Evolutionary conservation across 2,888 invertebrate species (phyloP).

Genomic region (Agrilus mali): DNA sequence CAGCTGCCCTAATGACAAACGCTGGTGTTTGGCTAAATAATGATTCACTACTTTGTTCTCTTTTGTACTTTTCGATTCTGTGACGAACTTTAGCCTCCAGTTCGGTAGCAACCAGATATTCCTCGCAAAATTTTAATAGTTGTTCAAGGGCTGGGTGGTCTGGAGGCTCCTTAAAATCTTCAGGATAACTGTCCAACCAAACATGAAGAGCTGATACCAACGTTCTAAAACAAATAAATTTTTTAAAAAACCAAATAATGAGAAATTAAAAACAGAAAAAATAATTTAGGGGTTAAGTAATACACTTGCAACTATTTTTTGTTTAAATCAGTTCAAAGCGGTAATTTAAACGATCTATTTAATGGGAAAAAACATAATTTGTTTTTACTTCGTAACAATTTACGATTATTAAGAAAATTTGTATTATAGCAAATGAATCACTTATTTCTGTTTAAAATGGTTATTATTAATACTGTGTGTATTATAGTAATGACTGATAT

Average conservation of each 20-base stretch:
- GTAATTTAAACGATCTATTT: too few relatives aligned
- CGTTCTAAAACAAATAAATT: constrained; percentile 41
- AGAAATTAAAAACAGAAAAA: neutral
- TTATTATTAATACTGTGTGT: neutral
- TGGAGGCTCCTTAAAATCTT: constrained; percentile 80
- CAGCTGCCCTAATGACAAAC: constrained; percentile 33
- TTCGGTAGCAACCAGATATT: constrained; percentile 72
- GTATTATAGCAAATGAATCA: neutral
- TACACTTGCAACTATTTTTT: neutral
- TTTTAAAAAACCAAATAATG: neutral
- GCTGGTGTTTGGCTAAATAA: constrained; percentile 30
- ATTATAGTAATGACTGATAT: neutral
- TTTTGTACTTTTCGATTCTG: constrained; percentile 48
- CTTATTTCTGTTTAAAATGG: neutral
- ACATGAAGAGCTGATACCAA: constrained; percentile 85
- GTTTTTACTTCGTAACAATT: too few relatives aligned
- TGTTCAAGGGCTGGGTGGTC: constrained; percentile 66
- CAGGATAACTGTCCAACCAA: constrained; percentile 95
- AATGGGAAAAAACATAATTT: too few relatives aligned
- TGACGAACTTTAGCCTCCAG: constrained; percentile 68
- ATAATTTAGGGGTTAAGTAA: neutral
- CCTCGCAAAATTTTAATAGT: constrained; percentile 75
- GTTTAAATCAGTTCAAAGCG: too few relatives aligned
- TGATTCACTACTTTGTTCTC: constrained; percentile 48
- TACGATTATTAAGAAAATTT: too few relatives aligned